Conservation (phyloP, 2,113 vertebrate species). For the Rhinoderma darwinii region DNA sequence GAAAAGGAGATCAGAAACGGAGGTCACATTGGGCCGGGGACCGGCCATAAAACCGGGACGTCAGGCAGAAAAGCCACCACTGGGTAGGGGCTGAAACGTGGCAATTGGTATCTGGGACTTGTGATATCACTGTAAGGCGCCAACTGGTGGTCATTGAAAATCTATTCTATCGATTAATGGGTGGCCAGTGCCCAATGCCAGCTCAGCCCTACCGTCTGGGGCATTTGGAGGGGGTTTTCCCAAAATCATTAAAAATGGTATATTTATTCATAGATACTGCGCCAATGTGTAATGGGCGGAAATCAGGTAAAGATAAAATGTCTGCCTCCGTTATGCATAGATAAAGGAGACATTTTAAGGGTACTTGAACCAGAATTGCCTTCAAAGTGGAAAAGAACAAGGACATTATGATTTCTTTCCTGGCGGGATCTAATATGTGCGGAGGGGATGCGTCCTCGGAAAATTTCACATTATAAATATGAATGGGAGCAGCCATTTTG, state of each 20-base stretch:
- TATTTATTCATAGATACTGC: neutral
- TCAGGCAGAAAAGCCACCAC: too few relatives aligned
- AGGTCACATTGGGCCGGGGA: too few relatives aligned
- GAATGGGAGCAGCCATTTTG: slow-evolving; percentile 41
- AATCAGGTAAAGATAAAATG: neutral
- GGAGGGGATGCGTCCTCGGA: neutral
- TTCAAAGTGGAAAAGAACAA: slow-evolving; percentile 16
- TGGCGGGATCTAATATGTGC: neutral
- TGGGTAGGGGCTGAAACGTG: too few relatives aligned
- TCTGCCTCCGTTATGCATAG: neutral
- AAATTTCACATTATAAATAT: slow-evolving; percentile 18
- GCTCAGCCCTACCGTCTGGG: neutral
- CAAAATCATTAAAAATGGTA: neutral
- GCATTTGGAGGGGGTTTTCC: neutral
- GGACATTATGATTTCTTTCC: neutral
- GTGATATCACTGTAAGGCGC: neutral
- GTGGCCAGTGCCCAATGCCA: neutral
- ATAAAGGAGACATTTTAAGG: neutral
- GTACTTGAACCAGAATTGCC: slow-evolving; percentile 1
- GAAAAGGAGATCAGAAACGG: too few relatives aligned
- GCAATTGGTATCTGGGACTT: neutral
- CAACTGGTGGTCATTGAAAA: neutral
- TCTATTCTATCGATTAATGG: neutral
- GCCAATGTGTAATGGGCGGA: neutral
- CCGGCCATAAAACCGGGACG: too few relatives aligned